These are phyloP conservation scores for chimpanzee (Pan troglodytes) DNA, from an alignment of 2,113 vertebrate genomes.

Conservation along the genomic window DNA sequence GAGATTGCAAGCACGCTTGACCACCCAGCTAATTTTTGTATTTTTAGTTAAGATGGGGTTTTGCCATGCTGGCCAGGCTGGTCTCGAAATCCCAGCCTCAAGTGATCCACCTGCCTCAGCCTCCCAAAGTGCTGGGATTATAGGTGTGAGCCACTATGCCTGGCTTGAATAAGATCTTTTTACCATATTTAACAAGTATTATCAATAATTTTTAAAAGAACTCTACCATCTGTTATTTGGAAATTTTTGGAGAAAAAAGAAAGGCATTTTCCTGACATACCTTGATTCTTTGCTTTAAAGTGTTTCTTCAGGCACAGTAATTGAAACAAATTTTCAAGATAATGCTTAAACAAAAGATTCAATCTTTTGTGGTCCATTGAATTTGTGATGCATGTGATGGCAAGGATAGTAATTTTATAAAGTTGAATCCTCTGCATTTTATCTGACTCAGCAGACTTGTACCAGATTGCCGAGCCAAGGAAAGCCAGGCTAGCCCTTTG, in stretches of 20 bases:
- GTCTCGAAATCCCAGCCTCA: no score
- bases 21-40: no score
- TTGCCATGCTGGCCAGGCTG: no score
- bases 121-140: no score
- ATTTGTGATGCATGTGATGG: constrained; percentile 51
- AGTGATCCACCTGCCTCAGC: no score
- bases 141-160: no score
- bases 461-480: constrained; percentile 48
- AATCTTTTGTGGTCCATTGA: constrained; percentile 49
- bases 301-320: constrained; percentile 40
- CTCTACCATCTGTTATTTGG: constrained; percentile 14
- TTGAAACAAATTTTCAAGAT: constrained; percentile 70
- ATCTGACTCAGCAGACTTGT: constrained; percentile 59
- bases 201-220: not conserved
- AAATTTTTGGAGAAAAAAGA: constrained; percentile 53
- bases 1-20: no score
- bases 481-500: constrained; percentile 15
- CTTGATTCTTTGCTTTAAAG: constrained; percentile 55
- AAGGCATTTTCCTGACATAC: constrained; percentile 43
- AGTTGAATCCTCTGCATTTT: constrained; percentile 42
- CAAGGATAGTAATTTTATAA: constrained; percentile 52
- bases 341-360: constrained; percentile 66
- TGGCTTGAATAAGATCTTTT: not conserved
- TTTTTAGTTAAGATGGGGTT: no score
- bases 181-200: not conserved